A percentile compares a stretch with the other conserved stretches of the same genome.
Conservation (phyloP, 2,888 invertebrate species). For the Amiota communis region DNA sequence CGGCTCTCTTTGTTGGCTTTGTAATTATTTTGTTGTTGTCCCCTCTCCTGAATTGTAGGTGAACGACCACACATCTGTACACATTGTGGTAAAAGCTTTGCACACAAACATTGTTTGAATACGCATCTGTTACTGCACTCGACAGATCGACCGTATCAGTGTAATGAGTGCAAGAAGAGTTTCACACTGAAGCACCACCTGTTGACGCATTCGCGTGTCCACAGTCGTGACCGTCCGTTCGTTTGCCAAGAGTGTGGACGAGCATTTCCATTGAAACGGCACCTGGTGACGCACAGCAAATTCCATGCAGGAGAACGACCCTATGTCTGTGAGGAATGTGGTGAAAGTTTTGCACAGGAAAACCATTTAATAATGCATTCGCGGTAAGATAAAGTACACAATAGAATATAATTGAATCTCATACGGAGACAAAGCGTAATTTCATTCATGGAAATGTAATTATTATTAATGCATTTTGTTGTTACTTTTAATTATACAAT, state of each 20-base stretch:
- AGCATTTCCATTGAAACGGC: conserved; percentile 86
- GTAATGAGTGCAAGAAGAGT: conserved; percentile 89
- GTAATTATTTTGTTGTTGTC: background rate
- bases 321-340: conserved; percentile 90
- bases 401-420: background rate
- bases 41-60: conserved; percentile 71
- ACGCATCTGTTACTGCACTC: conserved; percentile 87
- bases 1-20: background rate
- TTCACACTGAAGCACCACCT: conserved; percentile 90
- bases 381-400: conserved; percentile 60
- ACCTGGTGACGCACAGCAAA: conserved; percentile 88
- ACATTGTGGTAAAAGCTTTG: conserved; percentile 87
- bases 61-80: conserved; percentile 85
- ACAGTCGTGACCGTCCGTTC: conserved; percentile 86
- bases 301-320: conserved; percentile 90
- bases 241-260: conserved; percentile 88
- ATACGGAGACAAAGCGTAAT: too few species aligned
- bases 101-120: conserved; percentile 87
- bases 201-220: conserved; percentile 85
- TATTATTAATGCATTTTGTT: background rate
- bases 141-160: conserved; percentile 86
- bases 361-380: conserved; percentile 81
- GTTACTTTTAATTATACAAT: background rate
- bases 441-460: background rate
- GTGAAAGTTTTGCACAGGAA: conserved; percentile 92